A percentile compares a stretch with the other conserved stretches of the same genome.
Conservation (phyloP, 2,888 invertebrate species). For the Drosophila mimica region DNA sequence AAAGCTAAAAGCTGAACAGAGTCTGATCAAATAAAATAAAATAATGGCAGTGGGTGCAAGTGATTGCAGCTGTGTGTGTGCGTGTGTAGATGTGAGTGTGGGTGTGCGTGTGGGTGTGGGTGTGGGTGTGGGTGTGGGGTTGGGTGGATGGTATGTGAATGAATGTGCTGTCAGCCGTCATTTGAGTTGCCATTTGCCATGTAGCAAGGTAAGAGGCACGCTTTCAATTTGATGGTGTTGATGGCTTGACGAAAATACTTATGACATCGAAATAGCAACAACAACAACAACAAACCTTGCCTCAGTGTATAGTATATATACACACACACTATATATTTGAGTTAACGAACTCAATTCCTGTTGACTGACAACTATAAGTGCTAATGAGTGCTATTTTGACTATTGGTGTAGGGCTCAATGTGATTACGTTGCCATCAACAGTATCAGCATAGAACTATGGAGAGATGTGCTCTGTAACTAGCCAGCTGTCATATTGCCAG, state of each 20-base stretch:
- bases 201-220: conserved; percentile 41
- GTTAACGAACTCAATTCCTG: conserved; percentile 42
- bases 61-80: conserved; percentile 30
- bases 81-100: conserved; percentile 13
- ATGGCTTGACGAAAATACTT: conserved; percentile 43
- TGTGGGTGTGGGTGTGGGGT: conserved; percentile 23
- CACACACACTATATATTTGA: not conserved
- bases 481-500: conserved; percentile 35
- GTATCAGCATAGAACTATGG: not conserved
- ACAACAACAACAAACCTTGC: not conserved
- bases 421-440: conserved; percentile 49
- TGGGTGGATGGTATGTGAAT: conserved; percentile 4
- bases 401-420: conserved; percentile 42
- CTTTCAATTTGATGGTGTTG: conserved; percentile 49
- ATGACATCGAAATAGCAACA: conserved; percentile 39
- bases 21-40: conserved; percentile 74
- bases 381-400: conserved; percentile 53
- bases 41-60: conserved; percentile 50
- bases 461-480: conserved; percentile 21
- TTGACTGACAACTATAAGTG: conserved; percentile 37
- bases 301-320: not conserved
- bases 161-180: conserved; percentile 47
- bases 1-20: conserved; percentile 44
- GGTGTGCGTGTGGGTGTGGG: conserved; percentile 20
- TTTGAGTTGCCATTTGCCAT: conserved; percentile 58